Base-by-base conservation (phyloP, 1,140 invertebrate genomes). In the Drosophila miranda region DNA sequence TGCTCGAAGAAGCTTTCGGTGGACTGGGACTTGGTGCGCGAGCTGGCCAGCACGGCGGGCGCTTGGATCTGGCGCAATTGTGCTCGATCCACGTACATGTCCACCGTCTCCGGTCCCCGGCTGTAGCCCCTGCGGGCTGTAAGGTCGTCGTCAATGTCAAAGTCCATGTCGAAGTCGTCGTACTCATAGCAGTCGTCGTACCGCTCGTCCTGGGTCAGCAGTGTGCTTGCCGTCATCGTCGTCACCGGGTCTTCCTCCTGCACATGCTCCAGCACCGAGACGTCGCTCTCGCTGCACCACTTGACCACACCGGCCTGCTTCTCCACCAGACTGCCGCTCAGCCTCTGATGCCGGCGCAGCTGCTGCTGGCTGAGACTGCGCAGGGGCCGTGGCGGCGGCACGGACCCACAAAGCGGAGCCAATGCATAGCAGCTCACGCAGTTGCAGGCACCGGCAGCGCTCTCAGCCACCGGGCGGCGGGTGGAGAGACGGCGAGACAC, bases 201-300 rank as follows among this genome's bases (percentile, higher is more conserved):
- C 2, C 73, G 77, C 53, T 78, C 70, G 61, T 71, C 72, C 1
- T 19, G 53, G 7, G 51, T 38, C 30, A 0, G 62, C 34, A 38
- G 34, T 38, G 34, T 38, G 34, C 13, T 58, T 8, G 56, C 43
- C 43, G 44, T 30, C 34, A 26, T 11, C n/a, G 13, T 62, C 19
- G 59, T 41, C 23, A 23, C 13, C 23, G 16, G 34, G 34, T 68
- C 60, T 43, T 64, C 59, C 51, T 79, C 74, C 44, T 73, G 78
- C 41, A 78, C 83, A 45, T 83, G 72, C 58, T 89, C 84, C 44
- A 90, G 78, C 71, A 88, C 72, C 11, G 89, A 90, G 19, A 90
- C 67, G 43, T 90, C 89, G 58, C 89, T 90, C 69, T 90, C 89
- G 53, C 89, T 90, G 56, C 89, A 90, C 89, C 89, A 90, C 67